Base-by-base conservation (phyloP, 2,113 vertebrate genomes). In the Amblyornis subalaris region DNA sequence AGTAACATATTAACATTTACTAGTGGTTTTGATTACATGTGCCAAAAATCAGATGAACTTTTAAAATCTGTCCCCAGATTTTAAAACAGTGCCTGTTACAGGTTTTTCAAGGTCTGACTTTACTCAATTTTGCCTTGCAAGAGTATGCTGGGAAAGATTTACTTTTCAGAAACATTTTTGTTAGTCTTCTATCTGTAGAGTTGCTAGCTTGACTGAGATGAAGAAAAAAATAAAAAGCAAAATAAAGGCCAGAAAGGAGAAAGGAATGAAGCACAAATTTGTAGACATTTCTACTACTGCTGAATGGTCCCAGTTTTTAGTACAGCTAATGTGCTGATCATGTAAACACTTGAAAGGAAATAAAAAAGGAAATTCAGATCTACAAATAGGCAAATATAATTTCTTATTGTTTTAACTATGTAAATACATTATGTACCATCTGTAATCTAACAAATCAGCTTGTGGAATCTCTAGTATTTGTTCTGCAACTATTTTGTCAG, bases 21-120 rank as follows among this genome's bases (percentile, higher is more conserved):
- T 79, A 92, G 78, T 81, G 33, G 94, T 97, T 97, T 97, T 90
- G 88, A 94, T 60, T 24, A 48, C 67, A 35, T 53, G 21, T 25
- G 76, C 84, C 86, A 96, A 90, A 83, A 78, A 81, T 36, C n/a
- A 89, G 54, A 75, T 73, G 67, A 72, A 69, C 36, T 36, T 55
- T 14, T 53, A 38, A 40, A 78, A 66, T 13, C 70, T 58, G 17
- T 60, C 20, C 21, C 36, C 50, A 78, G 45, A 77, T 38, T 12
- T n/a, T 14, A 14, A 19, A 35, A 58, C 31, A 62, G 8, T 66
- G 44, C 8, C 36, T 48, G 29, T 20, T 36, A 40, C 17, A 50
- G 9, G 21, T 40, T 83, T 89, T 67, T 29, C 38, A 51, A 71
- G 14, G 25, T 16, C 15, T n/a, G 29, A 10, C 26, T 70, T 51